Base-by-base conservation (phyloP, 2,888 invertebrate genomes). In the Pycnomerus fuliginosus region DNA sequence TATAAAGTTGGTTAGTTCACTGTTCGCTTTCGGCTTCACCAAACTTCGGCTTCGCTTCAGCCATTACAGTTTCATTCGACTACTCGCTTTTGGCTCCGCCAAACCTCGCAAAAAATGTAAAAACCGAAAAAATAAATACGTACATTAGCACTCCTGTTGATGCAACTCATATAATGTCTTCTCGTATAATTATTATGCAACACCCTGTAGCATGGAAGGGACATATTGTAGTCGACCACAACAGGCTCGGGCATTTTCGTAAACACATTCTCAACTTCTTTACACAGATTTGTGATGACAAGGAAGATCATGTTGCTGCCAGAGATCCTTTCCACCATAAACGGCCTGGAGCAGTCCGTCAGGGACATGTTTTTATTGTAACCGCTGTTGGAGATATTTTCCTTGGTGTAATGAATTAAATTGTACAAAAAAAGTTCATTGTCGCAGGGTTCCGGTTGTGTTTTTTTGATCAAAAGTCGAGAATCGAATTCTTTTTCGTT, bases 391-490 rank as follows among this genome's bases (percentile, higher is more conserved):
- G 69, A 64, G 15, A 66, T 61, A 41, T 70, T 69, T 30, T 64
- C 57, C 15, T 68, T 67, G 2, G 62, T 62, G 42, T 69, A 69
- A 44, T 67, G 65, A 1, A 67, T 58, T 33, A 73, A 47, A n/a
- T 61, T 67, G 44, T 71, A 73, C 4, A 72, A 43, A 54, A 62
- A 69, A 55, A 71, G 60, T 41, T 87, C 83, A 65, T 89, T 80
- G 68, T 94, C 93, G 69, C 93, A 94, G 1, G 91, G 85, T 53
- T 88, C 85, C 1, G 90, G 90, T 43, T 86, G 79, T 0, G 93
- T 92, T 60, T 90, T 77, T 59, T 85, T 85, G 56, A 89, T 82
- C 24, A 84, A 71, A 1, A 87, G 80, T 34, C 62, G 48, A 3
- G 60, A 62, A 67, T 83, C 79, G 63, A 82, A 75, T 56, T 70